phyloP scores from a whole-genome alignment of 2,113 vertebrate genomes.

The Marcusenius ussheri region DNA sequence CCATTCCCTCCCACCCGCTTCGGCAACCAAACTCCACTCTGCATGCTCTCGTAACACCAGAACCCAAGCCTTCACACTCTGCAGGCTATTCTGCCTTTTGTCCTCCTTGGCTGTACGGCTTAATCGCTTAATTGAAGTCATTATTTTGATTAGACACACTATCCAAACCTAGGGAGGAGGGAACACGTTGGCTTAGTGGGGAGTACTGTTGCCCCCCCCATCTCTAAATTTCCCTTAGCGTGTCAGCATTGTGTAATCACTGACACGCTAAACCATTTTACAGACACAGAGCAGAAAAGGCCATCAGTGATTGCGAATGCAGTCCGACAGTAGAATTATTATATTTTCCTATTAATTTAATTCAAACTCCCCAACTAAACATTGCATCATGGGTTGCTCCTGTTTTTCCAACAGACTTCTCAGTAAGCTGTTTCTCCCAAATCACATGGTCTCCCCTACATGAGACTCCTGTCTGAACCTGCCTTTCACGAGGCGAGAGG shows the following conservation, averaged over 20 bases:
- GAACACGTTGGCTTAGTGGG: background rate
- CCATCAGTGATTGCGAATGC: background rate
- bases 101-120: background rate
- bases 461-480: constrained; percentile 3
- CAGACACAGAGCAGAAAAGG: background rate
- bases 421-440: background rate
- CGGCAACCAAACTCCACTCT: background rate
- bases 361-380: background rate
- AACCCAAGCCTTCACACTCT: background rate
- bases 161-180: background rate
- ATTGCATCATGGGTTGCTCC: background rate
- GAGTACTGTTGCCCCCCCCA: background rate
- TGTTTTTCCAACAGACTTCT: too few species aligned
- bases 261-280: background rate
- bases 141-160: background rate
- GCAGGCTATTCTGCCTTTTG: background rate
- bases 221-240: background rate
- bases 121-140: background rate
- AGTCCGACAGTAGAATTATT: background rate
- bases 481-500: background rate
- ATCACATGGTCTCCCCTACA: background rate
- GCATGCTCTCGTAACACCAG: background rate
- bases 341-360: background rate
- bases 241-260: background rate
- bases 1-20: background rate